Evolutionary conservation across 2,797 vertebrate species (phyloP).

Genomic region (Siniperca undulata): DNA sequence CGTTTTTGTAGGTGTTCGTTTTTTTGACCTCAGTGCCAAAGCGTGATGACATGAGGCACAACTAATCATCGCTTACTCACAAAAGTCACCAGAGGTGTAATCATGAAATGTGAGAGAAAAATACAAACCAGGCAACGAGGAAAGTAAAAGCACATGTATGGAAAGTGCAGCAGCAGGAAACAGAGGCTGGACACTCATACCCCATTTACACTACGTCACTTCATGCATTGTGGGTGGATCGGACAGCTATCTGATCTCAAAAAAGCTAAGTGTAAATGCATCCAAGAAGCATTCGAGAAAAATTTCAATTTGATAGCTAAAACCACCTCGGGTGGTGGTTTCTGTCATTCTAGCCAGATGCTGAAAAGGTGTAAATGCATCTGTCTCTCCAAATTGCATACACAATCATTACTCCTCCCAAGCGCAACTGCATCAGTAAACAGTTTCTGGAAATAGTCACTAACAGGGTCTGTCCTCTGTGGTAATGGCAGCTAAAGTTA

Average conservation of each 20-base stretch:
- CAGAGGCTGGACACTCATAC: background rate
- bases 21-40: conserved; percentile 36
- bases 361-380: background rate
- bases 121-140: conserved; percentile 30
- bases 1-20: conserved; percentile 27
- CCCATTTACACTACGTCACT: background rate
- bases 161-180: conserved; percentile 20
- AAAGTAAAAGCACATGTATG: background rate
- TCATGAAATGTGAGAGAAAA: conserved; percentile 26
- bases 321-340: background rate
- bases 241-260: background rate
- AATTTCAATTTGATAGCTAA: background rate
- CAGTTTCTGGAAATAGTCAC: background rate
- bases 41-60: conserved; percentile 15
- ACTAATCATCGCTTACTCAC: conserved; percentile 44
- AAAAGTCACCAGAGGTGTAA: conserved; percentile 33
- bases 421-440: background rate
- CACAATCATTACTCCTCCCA: background rate
- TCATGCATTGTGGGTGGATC: background rate
- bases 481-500: background rate
- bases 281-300: background rate
- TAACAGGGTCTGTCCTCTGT: background rate
- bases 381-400: background rate
- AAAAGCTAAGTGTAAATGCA: background rate
- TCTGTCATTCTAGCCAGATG: background rate